Base-by-base conservation (phyloP, 2,888 invertebrate genomes). In the Chromoteleia sp. region DNA sequence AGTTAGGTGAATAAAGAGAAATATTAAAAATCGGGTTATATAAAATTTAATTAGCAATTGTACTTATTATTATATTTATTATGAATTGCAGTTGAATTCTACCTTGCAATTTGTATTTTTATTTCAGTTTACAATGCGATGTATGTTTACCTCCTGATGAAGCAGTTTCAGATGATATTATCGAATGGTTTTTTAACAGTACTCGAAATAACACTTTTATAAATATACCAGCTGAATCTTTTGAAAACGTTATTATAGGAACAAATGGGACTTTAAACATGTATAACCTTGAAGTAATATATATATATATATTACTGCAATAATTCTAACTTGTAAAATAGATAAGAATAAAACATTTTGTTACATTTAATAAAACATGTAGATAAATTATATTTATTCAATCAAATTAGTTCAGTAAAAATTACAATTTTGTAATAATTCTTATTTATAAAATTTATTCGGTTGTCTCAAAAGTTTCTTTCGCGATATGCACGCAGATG, bases 181-280 rank as follows among this genome's bases (percentile, higher is more conserved):
- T 92, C 82, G 86, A 90, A 87, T 93, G 95, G 94, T 90, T 91
- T 67, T 93, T 83, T 52, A 87, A 86, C 21, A 86, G 85, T 50
- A 88, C 86, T 0, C 84, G 75, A 5, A 89, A 89, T 25, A 85
- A 86, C 0, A 84, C 89, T 25, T 81, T 86, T 19, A 84, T 86
- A 48, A 86, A 92, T 41, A 86, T 87, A 63, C 86, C 88, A 12
- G 82, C 93, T 12, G 92, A 93, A 83, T 90, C 88, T 73, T 90
- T 91, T 3, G 92, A 93, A 80, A 91, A 93, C 77, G 89, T 90
- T 36, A 82, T 92, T 30, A 83, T 93, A 78, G 91, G 93, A 2
- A 91, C 92, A 0, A 89, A 92, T 12, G 92, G 92, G 81, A 87
- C 91, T 43, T 86, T 95, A 43, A 91, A 92, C n/a, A 92, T 95